Evolutionary conservation across 2,888 invertebrate genomes (phyloP).

Genomic region (Drosophila rellima): DNA sequence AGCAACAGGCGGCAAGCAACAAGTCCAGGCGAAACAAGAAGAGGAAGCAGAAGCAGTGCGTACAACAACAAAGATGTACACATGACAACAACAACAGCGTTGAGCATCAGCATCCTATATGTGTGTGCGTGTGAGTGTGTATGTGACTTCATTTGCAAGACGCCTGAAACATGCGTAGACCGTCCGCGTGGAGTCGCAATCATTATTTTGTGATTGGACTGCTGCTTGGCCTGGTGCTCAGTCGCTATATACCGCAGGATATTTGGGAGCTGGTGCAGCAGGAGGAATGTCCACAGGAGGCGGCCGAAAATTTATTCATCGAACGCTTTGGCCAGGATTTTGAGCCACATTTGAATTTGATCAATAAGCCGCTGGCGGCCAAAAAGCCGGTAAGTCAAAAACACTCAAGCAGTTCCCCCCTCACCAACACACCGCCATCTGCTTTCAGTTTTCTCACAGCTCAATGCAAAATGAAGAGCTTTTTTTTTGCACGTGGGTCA

Average conservation of each 20-base stretch:
- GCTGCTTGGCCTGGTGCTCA: slow-evolving; percentile 83
- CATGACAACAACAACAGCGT: slow-evolving; percentile 57
- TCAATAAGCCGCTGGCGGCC: slow-evolving; percentile 85
- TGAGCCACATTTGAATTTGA: slow-evolving; percentile 85
- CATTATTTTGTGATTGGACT: slow-evolving; percentile 85
- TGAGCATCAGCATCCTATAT: slow-evolving; percentile 47
- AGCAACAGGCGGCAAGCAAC: slow-evolving; percentile 33
- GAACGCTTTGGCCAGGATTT: slow-evolving; percentile 85
- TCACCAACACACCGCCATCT: no score
- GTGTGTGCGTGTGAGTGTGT: slow-evolving; percentile 21
- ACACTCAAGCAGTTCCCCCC: neutral
- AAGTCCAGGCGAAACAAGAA: slow-evolving; percentile 22
- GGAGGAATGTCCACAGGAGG: slow-evolving; percentile 85
- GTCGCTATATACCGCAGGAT: slow-evolving; percentile 84
- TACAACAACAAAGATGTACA: slow-evolving; percentile 56
- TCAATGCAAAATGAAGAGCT: neutral
- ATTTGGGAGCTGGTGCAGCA: slow-evolving; percentile 85
- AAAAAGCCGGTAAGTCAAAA: slow-evolving; percentile 84
- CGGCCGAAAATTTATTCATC: slow-evolving; percentile 84
- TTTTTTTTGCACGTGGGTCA: slow-evolving; percentile 47
- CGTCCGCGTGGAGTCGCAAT: slow-evolving; percentile 83
- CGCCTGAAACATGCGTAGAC: slow-evolving; percentile 82
- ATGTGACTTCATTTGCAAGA: slow-evolving; percentile 35
- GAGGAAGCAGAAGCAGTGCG: slow-evolving; percentile 29
- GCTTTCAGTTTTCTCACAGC: neutral